Base-by-base conservation (phyloP, 2,113 vertebrate species). In the Ptilorrhoa leucosticta region DNA sequence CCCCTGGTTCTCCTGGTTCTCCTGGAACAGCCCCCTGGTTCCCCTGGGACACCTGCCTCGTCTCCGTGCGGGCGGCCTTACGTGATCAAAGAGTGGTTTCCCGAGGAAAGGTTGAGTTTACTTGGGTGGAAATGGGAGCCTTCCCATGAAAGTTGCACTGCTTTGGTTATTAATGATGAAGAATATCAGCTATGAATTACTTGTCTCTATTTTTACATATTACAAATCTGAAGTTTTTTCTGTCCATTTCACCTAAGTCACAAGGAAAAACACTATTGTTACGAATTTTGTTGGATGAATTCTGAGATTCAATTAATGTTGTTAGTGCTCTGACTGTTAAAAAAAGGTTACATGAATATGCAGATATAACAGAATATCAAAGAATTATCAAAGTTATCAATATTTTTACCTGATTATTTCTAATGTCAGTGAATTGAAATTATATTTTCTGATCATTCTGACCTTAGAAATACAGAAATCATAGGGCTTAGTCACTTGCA, bases 31-130 rank as follows among this genome's bases (percentile, higher is more conserved):
- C 10, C 2, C 6, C 12, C 27, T 10, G 27, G 9, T 39, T 54
- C 15, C 2, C 23, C 20, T 20, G 56, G 33, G 28, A 27, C 47
- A 5, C 7, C 28, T 9, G 15, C n/a, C 28, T 16, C 2, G 2
- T 14, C 26, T n/a, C 30, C 5, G 0, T 13, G 54, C 11, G 0
- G 9, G 13, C n/a, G 61, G 28, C n/a, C 39, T 9, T 0, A 3
- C 0, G 0, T 7, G 20, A 4, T 26, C 3, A 0, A 2, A 33
- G 15, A 20, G 35, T 2, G 28, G 6, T 11, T 58, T 45, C 44
- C 26, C 14, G 10, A 45, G 1, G 63, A 13, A 24, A 15, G 3
- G 9, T 1, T 26, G 19, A 0, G 7, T 44, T n/a, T 30, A 3
- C 26, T 18, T 57, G n/a, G 24, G 37, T 71, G 50, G 39, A 72